Percentiles rank a stretch among this genome's conserved stretches.
These are phyloP conservation scores for Pipa parva DNA, from an alignment of 2,113 vertebrate species.

Conservation along the genomic window DNA sequence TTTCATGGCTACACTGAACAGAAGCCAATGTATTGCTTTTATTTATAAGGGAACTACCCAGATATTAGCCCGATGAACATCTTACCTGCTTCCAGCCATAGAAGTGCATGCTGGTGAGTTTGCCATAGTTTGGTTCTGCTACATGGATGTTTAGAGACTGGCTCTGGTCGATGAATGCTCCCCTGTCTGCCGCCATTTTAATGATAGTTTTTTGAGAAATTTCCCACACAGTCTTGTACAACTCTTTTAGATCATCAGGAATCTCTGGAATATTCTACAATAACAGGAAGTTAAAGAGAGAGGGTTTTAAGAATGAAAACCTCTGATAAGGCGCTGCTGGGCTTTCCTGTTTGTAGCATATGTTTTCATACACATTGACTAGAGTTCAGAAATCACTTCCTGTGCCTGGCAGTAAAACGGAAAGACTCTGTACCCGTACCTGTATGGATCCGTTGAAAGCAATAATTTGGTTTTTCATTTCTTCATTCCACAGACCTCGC, in stretches of 20 bases:
- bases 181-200: conserved; percentile 92
- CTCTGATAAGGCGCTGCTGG: too few relatives aligned
- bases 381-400: too few relatives aligned
- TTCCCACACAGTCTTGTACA: conserved; percentile 98
- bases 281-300: background rate
- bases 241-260: conserved; percentile 83
- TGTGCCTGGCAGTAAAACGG: conserved; percentile 3
- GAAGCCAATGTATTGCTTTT: too few relatives aligned
- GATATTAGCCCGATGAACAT: too few relatives aligned
- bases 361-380: too few relatives aligned
- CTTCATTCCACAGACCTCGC: conserved; percentile 83
- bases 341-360: too few relatives aligned
- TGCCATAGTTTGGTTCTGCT: conserved; percentile 93
- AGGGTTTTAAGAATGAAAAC: too few relatives aligned
- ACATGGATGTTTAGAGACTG: conserved; percentile 97
- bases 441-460: conserved; percentile 90
- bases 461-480: conserved; percentile 97
- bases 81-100: conserved; percentile 91
- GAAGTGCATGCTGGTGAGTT: conserved; percentile 98
- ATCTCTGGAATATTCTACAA: conserved; percentile 73
- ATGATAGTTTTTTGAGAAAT: conserved; percentile 90
- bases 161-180: conserved; percentile 94
- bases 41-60: too few relatives aligned
- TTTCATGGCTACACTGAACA: too few relatives aligned
- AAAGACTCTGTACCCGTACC: conserved; percentile 54